A percentile compares a stretch with the other conserved stretches of the same genome.
Evolutionary conservation across 2,888 invertebrate species (phyloP).

Genomic region (Caenorhabditis sinica): DNA sequence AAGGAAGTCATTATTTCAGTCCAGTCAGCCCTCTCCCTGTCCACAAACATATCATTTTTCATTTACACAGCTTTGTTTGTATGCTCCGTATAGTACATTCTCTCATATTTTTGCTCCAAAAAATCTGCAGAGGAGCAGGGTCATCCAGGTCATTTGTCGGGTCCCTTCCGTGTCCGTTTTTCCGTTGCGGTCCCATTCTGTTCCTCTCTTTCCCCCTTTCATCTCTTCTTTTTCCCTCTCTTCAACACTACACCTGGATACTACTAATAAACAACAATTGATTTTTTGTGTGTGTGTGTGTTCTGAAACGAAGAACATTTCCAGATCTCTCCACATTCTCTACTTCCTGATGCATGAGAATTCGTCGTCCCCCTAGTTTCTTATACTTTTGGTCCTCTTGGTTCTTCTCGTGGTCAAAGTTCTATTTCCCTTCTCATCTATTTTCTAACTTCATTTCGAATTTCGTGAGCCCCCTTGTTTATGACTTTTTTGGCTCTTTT

Average conservation of each 20-base stretch:
- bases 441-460: conserved; percentile 44
- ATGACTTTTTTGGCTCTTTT: conserved; percentile 39
- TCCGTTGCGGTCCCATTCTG: conserved; percentile 23
- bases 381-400: not conserved
- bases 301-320: not conserved
- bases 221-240: conserved; percentile 15
- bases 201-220: conserved; percentile 24
- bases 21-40: not conserved
- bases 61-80: conserved; percentile 52
- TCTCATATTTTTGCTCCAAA: not conserved
- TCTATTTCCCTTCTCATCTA: conserved; percentile 4
- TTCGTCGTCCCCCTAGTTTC: not conserved
- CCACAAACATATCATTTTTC: conserved; percentile 27
- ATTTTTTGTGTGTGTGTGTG: conserved; percentile 1
- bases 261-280: conserved; percentile 61
- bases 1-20: conserved; percentile 20
- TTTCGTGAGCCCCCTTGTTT: conserved; percentile 40
- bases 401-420: conserved; percentile 18
- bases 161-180: conserved; percentile 23
- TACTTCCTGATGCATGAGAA: conserved; percentile 48
- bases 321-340: not conserved
- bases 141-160: conserved; percentile 49
- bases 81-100: conserved; percentile 28
- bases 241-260: conserved; percentile 34
- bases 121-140: conserved; percentile 38